Evolutionary conservation across 2,113 vertebrate genomes (phyloP).

Genomic region (Peromyscus maniculatus): DNA sequence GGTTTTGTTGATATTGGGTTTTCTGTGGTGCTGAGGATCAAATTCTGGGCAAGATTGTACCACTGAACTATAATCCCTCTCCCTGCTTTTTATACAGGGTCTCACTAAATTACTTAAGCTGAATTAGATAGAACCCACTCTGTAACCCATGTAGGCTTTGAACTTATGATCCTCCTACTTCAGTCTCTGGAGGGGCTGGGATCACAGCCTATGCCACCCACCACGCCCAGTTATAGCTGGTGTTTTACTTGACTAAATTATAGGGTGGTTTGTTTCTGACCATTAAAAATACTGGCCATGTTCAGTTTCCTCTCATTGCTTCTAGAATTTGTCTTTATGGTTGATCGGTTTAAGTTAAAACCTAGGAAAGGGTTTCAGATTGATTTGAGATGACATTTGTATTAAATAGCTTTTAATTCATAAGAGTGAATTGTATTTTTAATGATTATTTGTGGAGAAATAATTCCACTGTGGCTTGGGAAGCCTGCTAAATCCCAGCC

Average conservation of each 20-base stretch:
- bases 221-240: neutral
- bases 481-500: neutral
- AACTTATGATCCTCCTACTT: neutral
- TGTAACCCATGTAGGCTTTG: neutral
- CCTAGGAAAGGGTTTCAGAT: neutral
- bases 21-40: neutral
- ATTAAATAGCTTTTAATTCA: neutral
- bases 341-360: neutral
- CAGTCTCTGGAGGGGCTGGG: neutral
- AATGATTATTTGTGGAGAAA: constrained; percentile 1
- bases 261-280: neutral
- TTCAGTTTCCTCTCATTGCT: neutral
- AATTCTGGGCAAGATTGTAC: neutral
- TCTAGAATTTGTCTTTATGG: neutral
- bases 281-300: neutral
- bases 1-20: neutral
- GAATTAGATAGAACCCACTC: neutral
- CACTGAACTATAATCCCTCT: neutral
- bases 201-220: too few relatives aligned
- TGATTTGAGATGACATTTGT: neutral
- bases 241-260: neutral
- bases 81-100: neutral
- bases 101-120: neutral
- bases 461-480: neutral
- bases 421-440: neutral